These are phyloP conservation scores for Nymphalis urticae DNA, from an alignment of 2,888 invertebrate genomes.

Conservation along the genomic window DNA sequence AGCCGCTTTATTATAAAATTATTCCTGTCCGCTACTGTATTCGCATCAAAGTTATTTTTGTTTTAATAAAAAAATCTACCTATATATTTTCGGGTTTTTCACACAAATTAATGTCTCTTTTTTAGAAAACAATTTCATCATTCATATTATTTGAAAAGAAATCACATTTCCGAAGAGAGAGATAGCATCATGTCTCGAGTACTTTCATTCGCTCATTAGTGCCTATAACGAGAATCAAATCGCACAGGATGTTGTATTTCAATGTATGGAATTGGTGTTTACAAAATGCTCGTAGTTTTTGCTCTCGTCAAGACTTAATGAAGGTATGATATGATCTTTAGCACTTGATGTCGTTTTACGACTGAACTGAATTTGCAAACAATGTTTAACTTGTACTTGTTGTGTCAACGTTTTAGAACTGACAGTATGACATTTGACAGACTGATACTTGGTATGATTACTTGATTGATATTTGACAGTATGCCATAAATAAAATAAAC, in stretches of 20 bases:
- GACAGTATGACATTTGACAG: too few species aligned
- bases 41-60: too few species aligned
- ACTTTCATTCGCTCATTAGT: slow-evolving; percentile 1
- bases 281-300: slow-evolving; percentile 19
- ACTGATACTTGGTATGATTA: too few species aligned
- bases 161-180: not conserved
- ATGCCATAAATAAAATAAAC: too few species aligned
- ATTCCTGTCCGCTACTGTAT: too few species aligned
- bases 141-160: not conserved
- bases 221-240: slow-evolving; percentile 8
- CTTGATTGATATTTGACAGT: too few species aligned
- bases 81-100: too few species aligned
- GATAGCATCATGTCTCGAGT: not conserved
- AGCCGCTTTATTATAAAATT: too few species aligned
- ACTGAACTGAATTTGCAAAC: slow-evolving; percentile 1
- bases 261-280: slow-evolving; percentile 17
- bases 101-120: too few species aligned
- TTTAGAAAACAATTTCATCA: too few species aligned
- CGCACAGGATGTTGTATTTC: slow-evolving; percentile 5
- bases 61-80: too few species aligned
- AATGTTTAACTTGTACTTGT: not conserved
- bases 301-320: slow-evolving; percentile 21
- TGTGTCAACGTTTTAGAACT: not conserved
- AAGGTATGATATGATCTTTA: slow-evolving; percentile 21
- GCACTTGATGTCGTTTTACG: slow-evolving; percentile 12